Evolutionary conservation across 2,113 vertebrate genomes (phyloP).

Genomic region (Aptenodytes forsteri): DNA sequence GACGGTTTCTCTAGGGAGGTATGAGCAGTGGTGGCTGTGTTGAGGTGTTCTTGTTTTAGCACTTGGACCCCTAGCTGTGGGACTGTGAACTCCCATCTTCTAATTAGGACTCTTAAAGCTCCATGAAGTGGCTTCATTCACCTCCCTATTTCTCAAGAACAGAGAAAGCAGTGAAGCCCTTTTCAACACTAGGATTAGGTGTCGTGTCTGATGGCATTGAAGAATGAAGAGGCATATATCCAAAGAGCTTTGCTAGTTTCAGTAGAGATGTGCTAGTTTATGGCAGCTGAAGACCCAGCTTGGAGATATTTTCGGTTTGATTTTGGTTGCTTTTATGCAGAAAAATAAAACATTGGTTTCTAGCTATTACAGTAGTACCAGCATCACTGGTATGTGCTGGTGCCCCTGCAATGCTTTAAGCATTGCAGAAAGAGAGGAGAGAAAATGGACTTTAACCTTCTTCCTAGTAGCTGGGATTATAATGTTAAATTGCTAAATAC

Average conservation of each 20-base stretch:
- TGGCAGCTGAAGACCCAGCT: not conserved
- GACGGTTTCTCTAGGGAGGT: not conserved
- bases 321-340: not conserved
- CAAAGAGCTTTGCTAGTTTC: not conserved
- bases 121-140: not conserved
- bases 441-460: not conserved
- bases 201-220: not conserved
- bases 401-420: not conserved
- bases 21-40: not conserved
- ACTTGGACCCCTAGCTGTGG: not conserved
- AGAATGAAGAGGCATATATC: not conserved
- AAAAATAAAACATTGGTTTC: not conserved
- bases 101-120: not conserved
- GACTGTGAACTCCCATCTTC: not conserved
- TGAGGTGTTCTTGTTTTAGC: not conserved
- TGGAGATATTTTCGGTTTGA: not conserved
- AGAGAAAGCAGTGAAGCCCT: not conserved
- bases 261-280: not conserved
- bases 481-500: not conserved
- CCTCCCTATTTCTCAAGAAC: not conserved
- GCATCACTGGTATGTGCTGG: not conserved
- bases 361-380: not conserved
- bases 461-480: not conserved
- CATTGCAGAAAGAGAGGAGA: not conserved
- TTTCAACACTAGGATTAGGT: not conserved